Conservation (phyloP, 2,113 vertebrate species). For the Dipodomys merriami region DNA sequence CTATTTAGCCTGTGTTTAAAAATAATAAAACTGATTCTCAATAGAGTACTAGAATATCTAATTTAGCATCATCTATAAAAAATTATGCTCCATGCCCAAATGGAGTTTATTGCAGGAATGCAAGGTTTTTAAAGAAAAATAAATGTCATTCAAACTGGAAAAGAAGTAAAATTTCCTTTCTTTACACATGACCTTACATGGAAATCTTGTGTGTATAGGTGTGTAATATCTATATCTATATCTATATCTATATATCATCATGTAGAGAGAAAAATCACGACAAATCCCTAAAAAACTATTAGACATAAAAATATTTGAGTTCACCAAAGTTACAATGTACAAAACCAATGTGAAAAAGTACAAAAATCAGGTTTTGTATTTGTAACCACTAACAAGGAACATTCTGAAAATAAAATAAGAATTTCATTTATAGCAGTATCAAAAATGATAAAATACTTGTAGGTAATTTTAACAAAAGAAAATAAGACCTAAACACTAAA, state of each 20-base stretch:
- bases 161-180: slow-evolving; percentile 4
- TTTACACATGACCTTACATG: not conserved
- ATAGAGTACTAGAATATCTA: slow-evolving; percentile 16
- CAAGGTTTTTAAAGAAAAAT: not conserved
- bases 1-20: slow-evolving; percentile 13
- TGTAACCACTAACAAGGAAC: not conserved
- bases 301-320: slow-evolving; percentile 12
- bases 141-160: slow-evolving; percentile 6
- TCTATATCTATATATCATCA: too few relatives aligned
- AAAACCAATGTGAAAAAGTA: not conserved
- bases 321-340: not conserved
- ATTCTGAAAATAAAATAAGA: slow-evolving; percentile 44
- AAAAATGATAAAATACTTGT: slow-evolving; percentile 19
- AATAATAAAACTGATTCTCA: slow-evolving; percentile 1
- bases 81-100: not conserved
- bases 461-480: slow-evolving; percentile 34
- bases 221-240: too few relatives aligned
- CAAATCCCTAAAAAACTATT: not conserved
- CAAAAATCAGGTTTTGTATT: not conserved
- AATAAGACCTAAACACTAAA: not conserved
- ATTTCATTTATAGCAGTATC: not conserved
- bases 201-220: too few relatives aligned
- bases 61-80: not conserved
- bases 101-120: slow-evolving; percentile 25
- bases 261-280: not conserved